Base-by-base conservation (phyloP, 1,140 invertebrate genomes). In the Aphaenogaster floridana region DNA sequence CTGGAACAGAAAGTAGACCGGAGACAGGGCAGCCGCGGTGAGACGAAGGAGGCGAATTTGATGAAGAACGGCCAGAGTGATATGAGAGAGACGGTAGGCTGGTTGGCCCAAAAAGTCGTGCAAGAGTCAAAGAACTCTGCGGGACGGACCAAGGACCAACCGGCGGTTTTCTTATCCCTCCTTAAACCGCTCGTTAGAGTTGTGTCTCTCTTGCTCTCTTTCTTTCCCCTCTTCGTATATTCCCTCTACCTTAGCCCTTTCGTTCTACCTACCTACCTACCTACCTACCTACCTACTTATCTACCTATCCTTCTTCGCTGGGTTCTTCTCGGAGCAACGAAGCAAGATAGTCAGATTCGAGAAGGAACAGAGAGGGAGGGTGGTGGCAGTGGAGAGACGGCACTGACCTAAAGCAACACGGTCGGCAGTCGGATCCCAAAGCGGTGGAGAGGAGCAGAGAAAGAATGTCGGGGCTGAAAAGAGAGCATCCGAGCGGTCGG, bases 391-490 rank as follows among this genome's bases (percentile, higher is more conserved):
- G 39, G 64, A 7, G 52, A 92, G 92, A 88, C 91, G 94, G 94
- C 94, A 94, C 93, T 95, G 94, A 94, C 94, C 94, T 94, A 94
- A 94, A 94, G 93, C 91, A 93, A 94, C 92, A 92, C 92, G 86
- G 86, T 64, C 50, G 86, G 59, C 69, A 64, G 80, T 77, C 59
- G 88, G 88, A 89, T 89, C 88, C 86, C 45, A 88, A 88, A 86
- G 85, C 61, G 87, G 83, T 57, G 71, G 86, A 86, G 66, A 88
- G 64, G n/a, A 68, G 64, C 64, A 21, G 83, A 88, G 91, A 86
- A 84, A 89, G 89, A 89, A 86, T 86, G 76, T 63, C 69, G 72
- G 84, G 76, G 45, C 77, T 77, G 90, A 81, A 88, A 86, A 90
- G 81, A 76, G 78, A 91, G 72, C 81, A 78, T 54, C 21, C 48